Conservation (phyloP, 2,888 invertebrate species). For the Apamea epomidion region DNA sequence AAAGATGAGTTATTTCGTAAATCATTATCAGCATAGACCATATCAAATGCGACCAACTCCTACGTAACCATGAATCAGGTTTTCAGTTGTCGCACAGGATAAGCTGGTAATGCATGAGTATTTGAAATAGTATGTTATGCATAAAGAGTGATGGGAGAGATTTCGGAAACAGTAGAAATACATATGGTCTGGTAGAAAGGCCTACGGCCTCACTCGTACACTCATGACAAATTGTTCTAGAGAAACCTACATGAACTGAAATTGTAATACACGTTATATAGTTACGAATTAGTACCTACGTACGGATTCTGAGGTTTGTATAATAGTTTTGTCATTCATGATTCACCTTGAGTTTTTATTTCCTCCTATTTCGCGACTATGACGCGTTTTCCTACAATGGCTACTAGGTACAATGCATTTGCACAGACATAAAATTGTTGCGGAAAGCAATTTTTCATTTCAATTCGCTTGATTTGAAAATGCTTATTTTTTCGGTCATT, state of each 20-base stretch:
- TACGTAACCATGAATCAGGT: background rate
- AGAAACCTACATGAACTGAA: background rate
- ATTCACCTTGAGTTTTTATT: constrained; percentile 21
- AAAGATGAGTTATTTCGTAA: background rate
- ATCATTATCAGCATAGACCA: background rate
- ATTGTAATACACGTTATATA: background rate
- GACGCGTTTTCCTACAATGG: background rate
- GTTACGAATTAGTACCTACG: background rate
- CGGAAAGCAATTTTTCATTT: background rate
- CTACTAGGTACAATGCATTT: background rate
- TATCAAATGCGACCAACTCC: background rate
- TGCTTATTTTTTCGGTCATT: background rate
- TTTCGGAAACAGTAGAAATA: background rate
- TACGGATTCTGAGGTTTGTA: background rate
- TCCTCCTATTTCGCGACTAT: constrained; percentile 16
- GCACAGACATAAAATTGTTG: background rate
- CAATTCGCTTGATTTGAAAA: background rate
- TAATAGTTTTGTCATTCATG: constrained; percentile 7
- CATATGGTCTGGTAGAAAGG: too few species aligned
- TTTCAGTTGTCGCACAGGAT: background rate
- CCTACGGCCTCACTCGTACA: background rate
- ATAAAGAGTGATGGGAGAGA: too few species aligned
- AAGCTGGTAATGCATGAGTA: background rate
- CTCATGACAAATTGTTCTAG: background rate
- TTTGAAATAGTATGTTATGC: background rate